Base-by-base conservation (phyloP, 1,140 invertebrate genomes). In the Mylabris phalerata region DNA sequence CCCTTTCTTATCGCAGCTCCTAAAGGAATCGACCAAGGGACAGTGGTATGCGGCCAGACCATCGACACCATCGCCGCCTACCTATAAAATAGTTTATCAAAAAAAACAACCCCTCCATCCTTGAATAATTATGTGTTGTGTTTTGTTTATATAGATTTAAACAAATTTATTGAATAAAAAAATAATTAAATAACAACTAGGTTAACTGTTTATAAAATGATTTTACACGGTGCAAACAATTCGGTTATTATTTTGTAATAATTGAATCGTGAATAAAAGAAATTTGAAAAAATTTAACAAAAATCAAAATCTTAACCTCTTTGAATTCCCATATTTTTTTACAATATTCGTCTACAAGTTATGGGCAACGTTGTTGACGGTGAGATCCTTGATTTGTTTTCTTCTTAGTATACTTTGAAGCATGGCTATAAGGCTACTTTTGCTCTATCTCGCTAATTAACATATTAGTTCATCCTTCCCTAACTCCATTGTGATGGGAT, bases 401-500 rank as follows among this genome's bases (percentile, higher is more conserved):
- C 7, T 32, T 32, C 7, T 7, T 32, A 5, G 7, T 32, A 32
- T 32, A 32, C 42, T 38, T 54, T 54, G 39, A 54, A 61, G 59
- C 55, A 64, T 61, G 59, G 60, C 61, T 60, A 55, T 5, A 40
- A 48, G 46, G 41, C 57, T 46, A 47, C 46, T 32, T 7, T 32
- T 51, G 51, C 48, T 54, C 41, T 46, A 19, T 38, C 48, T 48
- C 50, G 49, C 44, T 57, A 60, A 32, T 63, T 67, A 65, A 65
- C 63, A 61, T 55, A 52, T 57, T 58, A 64, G 54, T 59, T 50
- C 50, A 59, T 64, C 63, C 62, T 67, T 63, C 67, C 69, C 68
- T 70, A 70, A 68, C 58, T 65, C 63, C 57, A 59, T 47, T 61
- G 80, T 82, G 78, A 82, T 82, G 80, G 80, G 81, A 82, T 82